Evolutionary conservation across 1,140 invertebrate genomes (phyloP).

Genomic region (Stenopsyche tienmushanensis): DNA sequence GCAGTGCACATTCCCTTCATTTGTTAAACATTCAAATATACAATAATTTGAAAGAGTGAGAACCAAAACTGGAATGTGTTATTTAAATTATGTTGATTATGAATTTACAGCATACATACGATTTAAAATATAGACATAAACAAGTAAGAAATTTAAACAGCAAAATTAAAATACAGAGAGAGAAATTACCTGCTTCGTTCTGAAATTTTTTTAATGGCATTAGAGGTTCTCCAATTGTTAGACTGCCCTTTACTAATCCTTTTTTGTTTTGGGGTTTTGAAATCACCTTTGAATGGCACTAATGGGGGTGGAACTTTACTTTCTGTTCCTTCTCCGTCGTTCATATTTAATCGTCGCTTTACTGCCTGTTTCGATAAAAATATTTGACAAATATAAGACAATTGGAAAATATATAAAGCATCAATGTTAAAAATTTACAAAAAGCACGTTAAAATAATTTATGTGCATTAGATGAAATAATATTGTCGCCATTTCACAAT

Average conservation of each 20-base stretch:
- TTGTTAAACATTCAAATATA: too few relatives aligned
- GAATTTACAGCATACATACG: too few relatives aligned
- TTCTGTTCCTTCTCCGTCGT: slow-evolving; percentile 42
- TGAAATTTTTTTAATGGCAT: slow-evolving; percentile 56
- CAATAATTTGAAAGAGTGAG: too few relatives aligned
- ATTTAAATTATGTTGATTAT: too few relatives aligned
- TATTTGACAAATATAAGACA: too few relatives aligned
- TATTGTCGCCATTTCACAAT: too few relatives aligned
- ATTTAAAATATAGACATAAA: too few relatives aligned
- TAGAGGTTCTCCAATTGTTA: slow-evolving; percentile 53
- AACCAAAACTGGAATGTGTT: too few relatives aligned
- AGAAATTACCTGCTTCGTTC: too few relatives aligned
- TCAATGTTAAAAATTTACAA: background rate
- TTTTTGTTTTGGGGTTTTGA: slow-evolving; percentile 62
- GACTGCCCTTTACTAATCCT: slow-evolving; percentile 55
- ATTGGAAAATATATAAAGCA: background rate
- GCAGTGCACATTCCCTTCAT: too few relatives aligned
- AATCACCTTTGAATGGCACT: slow-evolving; percentile 60
- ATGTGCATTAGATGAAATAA: background rate
- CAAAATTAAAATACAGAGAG: too few relatives aligned
- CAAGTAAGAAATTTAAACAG: too few relatives aligned
- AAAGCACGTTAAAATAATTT: background rate
- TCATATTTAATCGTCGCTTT: slow-evolving; percentile 77
- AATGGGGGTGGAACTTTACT: slow-evolving; percentile 49
- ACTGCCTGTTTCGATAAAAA: slow-evolving; percentile 59